Percentiles rank a stretch among this genome's conserved stretches.
phyloP scores from a whole-genome alignment of 2,797 vertebrate species.

The Typhlichthys eigenmanni region DNA sequence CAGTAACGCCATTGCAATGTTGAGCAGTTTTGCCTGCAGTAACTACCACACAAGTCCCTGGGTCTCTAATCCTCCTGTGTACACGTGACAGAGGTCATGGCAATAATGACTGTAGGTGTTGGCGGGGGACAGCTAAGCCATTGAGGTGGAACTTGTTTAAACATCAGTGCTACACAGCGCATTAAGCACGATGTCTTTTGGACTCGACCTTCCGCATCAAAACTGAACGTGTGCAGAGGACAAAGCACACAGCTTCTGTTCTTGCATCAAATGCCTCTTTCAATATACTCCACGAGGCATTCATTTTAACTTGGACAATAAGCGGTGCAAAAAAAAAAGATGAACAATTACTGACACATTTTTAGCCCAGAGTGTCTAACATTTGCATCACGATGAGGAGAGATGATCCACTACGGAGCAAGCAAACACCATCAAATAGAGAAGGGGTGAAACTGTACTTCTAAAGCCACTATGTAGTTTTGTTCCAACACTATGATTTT shows the following conservation, averaged over 20 bases:
- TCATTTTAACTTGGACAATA: slow-evolving; percentile 13
- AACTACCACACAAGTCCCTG: slow-evolving; percentile 1
- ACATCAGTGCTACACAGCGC: slow-evolving; percentile 3
- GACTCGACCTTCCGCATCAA: slow-evolving; percentile 30
- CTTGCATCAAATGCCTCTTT: slow-evolving; percentile 19
- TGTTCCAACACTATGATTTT: not conserved
- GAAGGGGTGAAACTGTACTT: not conserved
- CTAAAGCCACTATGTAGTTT: not conserved
- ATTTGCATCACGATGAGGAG: slow-evolving; percentile 14
- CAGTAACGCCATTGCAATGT: slow-evolving; percentile 1
- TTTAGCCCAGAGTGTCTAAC: not conserved
- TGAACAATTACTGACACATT: not conserved
- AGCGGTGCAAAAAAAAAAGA: not conserved
- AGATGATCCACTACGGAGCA: slow-evolving; percentile 11
- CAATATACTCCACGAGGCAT: slow-evolving; percentile 13
- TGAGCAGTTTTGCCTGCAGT: slow-evolving; percentile 10
- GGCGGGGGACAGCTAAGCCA: slow-evolving; percentile 14
- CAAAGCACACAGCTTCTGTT: slow-evolving; percentile 26
- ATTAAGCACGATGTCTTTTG: slow-evolving; percentile 38
- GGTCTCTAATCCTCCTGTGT: slow-evolving; percentile 13
- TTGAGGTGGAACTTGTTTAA: slow-evolving; percentile 34
- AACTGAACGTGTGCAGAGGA: slow-evolving; percentile 14
- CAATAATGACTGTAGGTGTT: slow-evolving; percentile 42
- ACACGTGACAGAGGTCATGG: slow-evolving; percentile 33
- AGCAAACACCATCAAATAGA: not conserved